Base-by-base conservation (phyloP, 2,797 vertebrate species). In the Tachyglossus aculeatus region DNA sequence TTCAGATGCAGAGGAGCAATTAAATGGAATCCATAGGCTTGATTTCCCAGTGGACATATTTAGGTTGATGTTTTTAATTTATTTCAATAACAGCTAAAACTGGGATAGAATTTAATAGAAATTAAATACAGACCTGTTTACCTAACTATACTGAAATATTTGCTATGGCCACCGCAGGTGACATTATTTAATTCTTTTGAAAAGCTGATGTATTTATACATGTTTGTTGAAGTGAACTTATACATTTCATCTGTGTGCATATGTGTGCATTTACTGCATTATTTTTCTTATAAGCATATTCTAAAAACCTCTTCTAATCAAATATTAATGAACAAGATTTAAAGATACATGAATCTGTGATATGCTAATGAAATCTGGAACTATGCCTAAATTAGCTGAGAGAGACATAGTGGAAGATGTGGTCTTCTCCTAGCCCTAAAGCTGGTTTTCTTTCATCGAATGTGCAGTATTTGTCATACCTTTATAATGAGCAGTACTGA, bases 371-470 rank as follows among this genome's bases (percentile, higher is more conserved):
- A 77, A 85, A 27, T 19, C 7, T 0, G 10, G 27, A 82, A 78
- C 81, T 82, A 70, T 78, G 70, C 72, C 69, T 59, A 51, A 56
- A 45, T 14, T 67, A 71, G 77, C 67, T 88, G 50, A 76, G 66
- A 83, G 70, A 86, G 76, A 82, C 56, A 54, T 71, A 11, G 69
- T 77, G 73, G 77, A 45, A 31, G 68, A 65, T 71, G 63, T 53
- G 53, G 63, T 38, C 45, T 80, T 86, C 58, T 74, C 45, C 60
- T 45, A 45, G 71, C 57, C 25, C 66, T 54, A 53, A 68, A 65
- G 38, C 25, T 74, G 72, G 73, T 71, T 88, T 86, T 75, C 73
- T 53, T 70, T 77, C 71, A 68, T 76, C 52, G 62, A 50, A 51
- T 78, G 57, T 83, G 70, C 54, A 77, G 84, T 67, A 56, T 37